Percentiles rank a stretch among this genome's conserved stretches.
Evolutionary conservation across 2,888 invertebrate species (phyloP).

Genomic region (Lutraria lutraria): DNA sequence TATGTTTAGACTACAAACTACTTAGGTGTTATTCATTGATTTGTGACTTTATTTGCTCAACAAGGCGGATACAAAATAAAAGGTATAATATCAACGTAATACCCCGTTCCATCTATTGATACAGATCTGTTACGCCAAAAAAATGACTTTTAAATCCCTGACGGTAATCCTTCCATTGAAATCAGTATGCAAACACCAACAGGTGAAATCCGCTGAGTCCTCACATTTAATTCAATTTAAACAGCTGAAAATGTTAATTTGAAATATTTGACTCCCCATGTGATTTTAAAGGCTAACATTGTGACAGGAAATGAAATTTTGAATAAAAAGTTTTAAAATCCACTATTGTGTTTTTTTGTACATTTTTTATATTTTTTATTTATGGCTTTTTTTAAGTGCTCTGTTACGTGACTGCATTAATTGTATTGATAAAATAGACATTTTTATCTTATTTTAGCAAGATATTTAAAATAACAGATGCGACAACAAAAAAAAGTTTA

Average conservation of each 20-base stretch:
- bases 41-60: constrained; percentile 16
- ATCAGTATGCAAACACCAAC: constrained; percentile 40
- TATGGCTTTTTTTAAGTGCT: neutral
- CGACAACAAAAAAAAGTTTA: neutral
- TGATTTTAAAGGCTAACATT: constrained; percentile 3
- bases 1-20: neutral
- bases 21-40: neutral
- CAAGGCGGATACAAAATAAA: neutral
- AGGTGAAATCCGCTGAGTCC: constrained; percentile 24
- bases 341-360: neutral
- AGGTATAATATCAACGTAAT: neutral
- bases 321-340: constrained; percentile 5
- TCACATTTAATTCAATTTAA: constrained; percentile 26
- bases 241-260: constrained; percentile 36
- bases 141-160: constrained; percentile 46
- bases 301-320: constrained; percentile 25
- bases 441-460: neutral
- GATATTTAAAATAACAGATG: neutral
- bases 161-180: constrained; percentile 49
- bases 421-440: neutral
- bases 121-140: constrained; percentile 17
- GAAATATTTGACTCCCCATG: neutral
- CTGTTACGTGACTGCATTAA: neutral
- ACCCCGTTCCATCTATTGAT: neutral
- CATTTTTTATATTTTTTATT: neutral